Percentiles rank a stretch among this genome's conserved stretches.
Evolutionary conservation across 1,140 invertebrate species (phyloP).

Genomic region (Drosophila suzukii): DNA sequence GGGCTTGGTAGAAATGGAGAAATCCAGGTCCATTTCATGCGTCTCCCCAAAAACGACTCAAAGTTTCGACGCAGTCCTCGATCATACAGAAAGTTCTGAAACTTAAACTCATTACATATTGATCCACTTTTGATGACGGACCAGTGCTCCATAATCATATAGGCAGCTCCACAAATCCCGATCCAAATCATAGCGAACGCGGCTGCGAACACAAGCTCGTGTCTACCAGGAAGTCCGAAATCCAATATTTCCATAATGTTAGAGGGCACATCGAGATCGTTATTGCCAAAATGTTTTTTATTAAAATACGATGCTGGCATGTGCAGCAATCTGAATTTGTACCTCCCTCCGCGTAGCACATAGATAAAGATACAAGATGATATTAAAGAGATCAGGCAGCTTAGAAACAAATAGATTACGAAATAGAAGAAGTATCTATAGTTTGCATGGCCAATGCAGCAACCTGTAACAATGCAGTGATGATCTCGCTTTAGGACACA

Average conservation of each 20-base stretch:
- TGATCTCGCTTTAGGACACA: conserved; percentile 14
- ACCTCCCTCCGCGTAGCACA: neutral
- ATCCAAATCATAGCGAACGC: neutral
- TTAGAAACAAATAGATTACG: neutral
- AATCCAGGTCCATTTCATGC: conserved; percentile 1
- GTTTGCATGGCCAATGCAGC: conserved; percentile 11
- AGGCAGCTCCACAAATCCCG: neutral
- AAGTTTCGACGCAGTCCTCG: neutral
- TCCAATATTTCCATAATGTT: neutral
- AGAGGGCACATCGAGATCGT: neutral
- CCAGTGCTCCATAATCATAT: neutral
- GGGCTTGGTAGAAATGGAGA: neutral
- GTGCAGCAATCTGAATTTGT: neutral
- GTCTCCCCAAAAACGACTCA: neutral
- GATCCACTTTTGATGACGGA: neutral
- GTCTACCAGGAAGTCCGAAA: neutral
- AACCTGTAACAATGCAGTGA: neutral
- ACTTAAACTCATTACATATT: neutral
- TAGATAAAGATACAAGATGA: neutral
- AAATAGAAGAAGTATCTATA: conserved; percentile 15
- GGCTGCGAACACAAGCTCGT: neutral
- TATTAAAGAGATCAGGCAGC: neutral
- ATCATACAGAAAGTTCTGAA: neutral
- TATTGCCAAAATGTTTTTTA: too few species aligned
- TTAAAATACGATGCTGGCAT: too few species aligned